These are phyloP conservation scores for Labia minor DNA, from an alignment of 2,888 invertebrate genomes.

Conservation along the genomic window DNA sequence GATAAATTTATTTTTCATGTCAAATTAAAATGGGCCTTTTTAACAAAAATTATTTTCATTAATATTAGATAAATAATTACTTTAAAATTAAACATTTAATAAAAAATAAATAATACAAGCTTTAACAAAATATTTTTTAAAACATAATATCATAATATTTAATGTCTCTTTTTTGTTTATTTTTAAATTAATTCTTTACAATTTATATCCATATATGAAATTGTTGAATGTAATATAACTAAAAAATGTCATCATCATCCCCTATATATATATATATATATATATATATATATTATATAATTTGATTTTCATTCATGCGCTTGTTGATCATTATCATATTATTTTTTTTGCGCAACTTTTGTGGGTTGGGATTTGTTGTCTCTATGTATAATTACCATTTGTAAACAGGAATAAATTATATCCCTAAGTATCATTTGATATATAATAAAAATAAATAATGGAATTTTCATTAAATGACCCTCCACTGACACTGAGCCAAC, in stretches of 20 bases:
- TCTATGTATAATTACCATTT: conserved; percentile 3
- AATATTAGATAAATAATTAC: too few relatives aligned
- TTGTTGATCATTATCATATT: not conserved
- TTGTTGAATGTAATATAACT: not conserved
- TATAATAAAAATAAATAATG: conserved; percentile 13
- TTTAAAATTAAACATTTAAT: too few relatives aligned
- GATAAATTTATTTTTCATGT: too few relatives aligned
- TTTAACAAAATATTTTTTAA: too few relatives aligned
- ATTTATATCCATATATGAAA: not conserved
- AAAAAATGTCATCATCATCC: not conserved
- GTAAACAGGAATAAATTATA: conserved; percentile 13
- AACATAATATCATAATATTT: too few relatives aligned
- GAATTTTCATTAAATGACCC: conserved; percentile 7
- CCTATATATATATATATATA: not conserved
- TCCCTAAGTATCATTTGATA: conserved; percentile 7
- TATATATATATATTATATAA: not conserved
- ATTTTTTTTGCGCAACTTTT: not conserved
- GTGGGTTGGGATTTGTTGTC: conserved; percentile 9
- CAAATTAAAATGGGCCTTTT: too few relatives aligned
- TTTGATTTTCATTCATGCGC: conserved; percentile 8
- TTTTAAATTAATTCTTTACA: not conserved
- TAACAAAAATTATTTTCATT: too few relatives aligned
- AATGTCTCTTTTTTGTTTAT: not conserved
- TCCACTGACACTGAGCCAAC: conserved; percentile 13
- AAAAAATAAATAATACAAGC: too few relatives aligned